A percentile compares a stretch with the other conserved stretches of the same genome.
Evolutionary conservation across 2,797 vertebrate genomes (phyloP).

Genomic region (Phylloscopus collybita): DNA sequence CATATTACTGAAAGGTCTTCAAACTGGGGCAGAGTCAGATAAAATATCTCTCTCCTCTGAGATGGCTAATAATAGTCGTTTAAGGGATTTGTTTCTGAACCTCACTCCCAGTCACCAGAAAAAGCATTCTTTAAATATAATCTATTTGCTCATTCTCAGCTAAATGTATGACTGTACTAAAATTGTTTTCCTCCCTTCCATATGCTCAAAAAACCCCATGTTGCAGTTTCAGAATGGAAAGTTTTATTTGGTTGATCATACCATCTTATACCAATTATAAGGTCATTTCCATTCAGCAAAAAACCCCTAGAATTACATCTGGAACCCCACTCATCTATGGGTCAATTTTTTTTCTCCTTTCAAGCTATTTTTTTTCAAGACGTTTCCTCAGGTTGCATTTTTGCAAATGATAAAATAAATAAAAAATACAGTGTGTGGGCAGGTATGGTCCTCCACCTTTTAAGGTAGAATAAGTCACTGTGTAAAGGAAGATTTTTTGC

Average conservation of each 20-base stretch:
- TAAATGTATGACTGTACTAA: not conserved
- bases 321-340: not conserved
- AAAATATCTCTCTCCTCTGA: constrained; percentile 48
- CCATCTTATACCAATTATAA: not conserved
- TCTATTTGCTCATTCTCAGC: not conserved
- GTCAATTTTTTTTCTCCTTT: not conserved
- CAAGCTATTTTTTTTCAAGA: not conserved
- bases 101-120: not conserved
- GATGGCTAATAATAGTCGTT: constrained; percentile 56
- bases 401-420: not conserved
- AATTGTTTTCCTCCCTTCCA: not conserved
- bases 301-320: not conserved
- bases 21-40: constrained; percentile 59
- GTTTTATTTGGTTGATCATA: not conserved
- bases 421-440: not conserved
- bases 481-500: not conserved
- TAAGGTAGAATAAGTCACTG: not conserved
- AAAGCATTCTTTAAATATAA: constrained; percentile 11
- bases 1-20: constrained; percentile 22
- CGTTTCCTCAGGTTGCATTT: not conserved
- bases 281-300: not conserved
- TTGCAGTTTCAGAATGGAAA: not conserved
- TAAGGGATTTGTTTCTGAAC: constrained; percentile 30
- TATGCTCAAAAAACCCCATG: not conserved
- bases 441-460: not conserved